phyloP scores from a whole-genome alignment of 1,140 invertebrate species.

The Drosophila kohkoa region DNA sequence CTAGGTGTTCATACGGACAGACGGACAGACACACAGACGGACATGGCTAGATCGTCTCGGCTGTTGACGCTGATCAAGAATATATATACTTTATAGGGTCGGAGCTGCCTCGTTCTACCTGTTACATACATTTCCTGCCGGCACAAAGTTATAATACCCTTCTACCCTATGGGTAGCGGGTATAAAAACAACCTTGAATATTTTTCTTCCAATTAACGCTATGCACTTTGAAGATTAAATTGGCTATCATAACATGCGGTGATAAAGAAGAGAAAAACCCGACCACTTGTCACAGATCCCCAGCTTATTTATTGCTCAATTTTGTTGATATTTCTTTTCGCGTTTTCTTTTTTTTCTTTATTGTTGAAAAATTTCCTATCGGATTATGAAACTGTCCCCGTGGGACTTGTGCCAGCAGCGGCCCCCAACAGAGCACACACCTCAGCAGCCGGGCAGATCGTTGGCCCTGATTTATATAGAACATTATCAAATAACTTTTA shows the following conservation, averaged over 20 bases:
- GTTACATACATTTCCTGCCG: too few species aligned
- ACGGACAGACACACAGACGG: too few species aligned
- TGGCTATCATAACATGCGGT: not conserved
- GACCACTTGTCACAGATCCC: slow-evolving; percentile 7
- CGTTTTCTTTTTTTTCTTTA: slow-evolving; percentile 15
- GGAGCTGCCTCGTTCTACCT: too few species aligned
- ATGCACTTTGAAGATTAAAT: not conserved
- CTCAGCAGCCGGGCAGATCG: not conserved
- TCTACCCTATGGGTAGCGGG: too few species aligned
- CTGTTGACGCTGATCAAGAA: too few species aligned
- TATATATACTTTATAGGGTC: too few species aligned
- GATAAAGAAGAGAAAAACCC: not conserved
- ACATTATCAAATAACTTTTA: slow-evolving; percentile 50
- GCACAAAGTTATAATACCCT: too few species aligned
- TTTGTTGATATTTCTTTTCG: slow-evolving; percentile 35
- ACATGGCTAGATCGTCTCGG: too few species aligned
- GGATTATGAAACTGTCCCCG: slow-evolving; percentile 61
- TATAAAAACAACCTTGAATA: not conserved
- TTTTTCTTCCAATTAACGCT: not conserved
- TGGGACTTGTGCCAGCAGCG: slow-evolving; percentile 46
- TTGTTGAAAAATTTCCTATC: slow-evolving; percentile 25
- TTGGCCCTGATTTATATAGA: slow-evolving; percentile 54
- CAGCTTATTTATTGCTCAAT: slow-evolving; percentile 41
- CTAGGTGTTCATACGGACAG: too few species aligned
- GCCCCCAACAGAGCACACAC: not conserved